Evolutionary conservation across 2,797 vertebrate genomes (phyloP).

Genomic region (Microchirus variegatus): DNA sequence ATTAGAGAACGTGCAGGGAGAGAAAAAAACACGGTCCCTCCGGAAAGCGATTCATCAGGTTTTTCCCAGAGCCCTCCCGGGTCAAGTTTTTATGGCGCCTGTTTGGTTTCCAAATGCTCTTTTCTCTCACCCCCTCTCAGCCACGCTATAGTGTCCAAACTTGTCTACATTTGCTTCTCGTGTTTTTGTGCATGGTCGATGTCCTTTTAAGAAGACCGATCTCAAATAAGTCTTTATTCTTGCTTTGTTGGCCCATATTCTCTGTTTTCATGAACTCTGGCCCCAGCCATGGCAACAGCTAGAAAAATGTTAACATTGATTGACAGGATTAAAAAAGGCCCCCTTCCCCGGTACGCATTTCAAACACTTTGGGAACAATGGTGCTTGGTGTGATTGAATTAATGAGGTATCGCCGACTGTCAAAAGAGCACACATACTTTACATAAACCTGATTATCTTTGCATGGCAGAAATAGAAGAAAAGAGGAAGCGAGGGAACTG

Average conservation of each 20-base stretch:
- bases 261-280: slow-evolving; percentile 99
- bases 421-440: slow-evolving; percentile 99
- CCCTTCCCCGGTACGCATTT: slow-evolving; percentile 95
- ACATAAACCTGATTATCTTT: slow-evolving; percentile 99
- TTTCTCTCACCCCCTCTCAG: slow-evolving; percentile 87
- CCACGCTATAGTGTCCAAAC: slow-evolving; percentile 91
- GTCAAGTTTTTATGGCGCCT: slow-evolving; percentile 97
- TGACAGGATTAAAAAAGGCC: slow-evolving; percentile 98
- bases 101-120: slow-evolving; percentile 97
- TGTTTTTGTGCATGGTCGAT: slow-evolving; percentile 97
- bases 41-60: slow-evolving; percentile 91
- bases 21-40: slow-evolving; percentile 91
- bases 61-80: slow-evolving; percentile 99
- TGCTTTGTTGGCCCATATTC: slow-evolving; percentile 98
- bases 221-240: slow-evolving; percentile 99
- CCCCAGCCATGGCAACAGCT: slow-evolving; percentile 98
- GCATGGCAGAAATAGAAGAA: slow-evolving; percentile 95
- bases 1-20: slow-evolving; percentile 83
- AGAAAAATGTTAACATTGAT: slow-evolving; percentile 99
- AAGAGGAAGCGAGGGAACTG: slow-evolving; percentile 79
- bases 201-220: slow-evolving; percentile 95
- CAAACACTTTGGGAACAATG: slow-evolving; percentile 99
- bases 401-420: slow-evolving; percentile 99
- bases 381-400: slow-evolving; percentile 99
- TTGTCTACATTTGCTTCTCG: slow-evolving; percentile 98